Base-by-base conservation (phyloP, 2,888 invertebrate species). In the Nomada flava region DNA sequence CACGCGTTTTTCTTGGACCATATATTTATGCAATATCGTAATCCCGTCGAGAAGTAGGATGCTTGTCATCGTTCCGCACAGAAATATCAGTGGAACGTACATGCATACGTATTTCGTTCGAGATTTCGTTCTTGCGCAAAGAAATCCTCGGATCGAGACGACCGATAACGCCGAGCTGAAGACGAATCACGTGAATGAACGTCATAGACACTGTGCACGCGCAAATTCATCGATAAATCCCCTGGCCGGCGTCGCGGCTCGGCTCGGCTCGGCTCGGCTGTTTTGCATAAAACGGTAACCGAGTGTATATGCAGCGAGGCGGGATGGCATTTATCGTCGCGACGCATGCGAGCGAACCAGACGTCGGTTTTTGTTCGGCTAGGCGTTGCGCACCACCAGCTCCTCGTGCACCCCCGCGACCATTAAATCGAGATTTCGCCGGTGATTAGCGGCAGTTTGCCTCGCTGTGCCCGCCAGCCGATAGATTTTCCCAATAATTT, bases 201-300 rank as follows among this genome's bases (percentile, higher is more conserved):
- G 44, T 69, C 52, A n/a, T n/a, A 11, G 55, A 42, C 20, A n/a
- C 29, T 62, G 55, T 65, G 63, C 75, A 68, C 63, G 71, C 73
- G 71, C 57, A 72, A 81, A 75, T 81, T 87, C 79, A 71, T 77
- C 87, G 85, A 85, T 85, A 87, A 81, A 83, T 87, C 77, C 71
- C 67, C 29, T 15, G 53, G 36, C 18, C 63, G 75, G 68, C 59
- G 57, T 71, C 55, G 53, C 69, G 7, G 7, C 29, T 29, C 29
- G 29, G 29, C 29, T 5, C 29, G 29, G 29, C 29, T 5, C 29
- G 36, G 36, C 36, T 82, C 76, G 82, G 71, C 79, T 76, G 71
- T 73, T 89, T 88, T 89, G 84, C 88, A 88, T 89, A 89, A 89
- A 88, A 84, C 74, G 36, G 81, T 79, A 88, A 69, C 85, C 76